These are phyloP conservation scores for Chionodraco myersi DNA, from an alignment of 2,113 vertebrate genomes.

Conservation along the genomic window DNA sequence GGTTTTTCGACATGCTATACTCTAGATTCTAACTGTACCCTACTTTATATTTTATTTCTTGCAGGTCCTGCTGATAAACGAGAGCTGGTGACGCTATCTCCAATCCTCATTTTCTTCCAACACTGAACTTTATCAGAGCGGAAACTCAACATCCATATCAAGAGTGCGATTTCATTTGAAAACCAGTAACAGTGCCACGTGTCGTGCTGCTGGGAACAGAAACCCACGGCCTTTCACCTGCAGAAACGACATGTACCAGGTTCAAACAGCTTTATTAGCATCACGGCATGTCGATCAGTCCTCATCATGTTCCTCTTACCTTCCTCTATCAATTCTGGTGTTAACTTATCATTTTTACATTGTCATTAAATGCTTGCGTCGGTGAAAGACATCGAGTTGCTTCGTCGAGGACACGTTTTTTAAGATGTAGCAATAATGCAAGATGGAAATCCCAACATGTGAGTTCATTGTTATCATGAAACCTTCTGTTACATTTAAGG, in stretches of 20 bases:
- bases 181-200: neutral
- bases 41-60: constrained; percentile 1
- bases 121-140: constrained; percentile 4
- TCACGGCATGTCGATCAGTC: constrained; percentile 55
- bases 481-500: constrained; percentile 24
- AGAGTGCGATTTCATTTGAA: constrained; percentile 2
- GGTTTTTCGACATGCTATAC: no score
- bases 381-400: constrained; percentile 33
- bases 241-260: constrained; percentile 37
- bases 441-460: constrained; percentile 9
- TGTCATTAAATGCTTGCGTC: constrained; percentile 38
- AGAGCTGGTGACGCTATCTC: constrained; percentile 33
- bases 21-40: no score
- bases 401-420: constrained; percentile 39
- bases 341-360: constrained; percentile 54
- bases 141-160: neutral
- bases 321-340: constrained; percentile 32
- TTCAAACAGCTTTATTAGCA: constrained; percentile 75
- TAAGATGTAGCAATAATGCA: constrained; percentile 55
- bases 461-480: constrained; percentile 23
- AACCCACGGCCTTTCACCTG: constrained; percentile 43
- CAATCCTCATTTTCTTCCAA: constrained; percentile 9
- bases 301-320: neutral
- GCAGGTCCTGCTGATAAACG: constrained; percentile 54
- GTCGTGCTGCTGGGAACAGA: neutral